A percentile compares a stretch with the other conserved stretches of the same genome.
phyloP scores from a whole-genome alignment of 2,113 vertebrate species.

The Chaetura pelagica region DNA sequence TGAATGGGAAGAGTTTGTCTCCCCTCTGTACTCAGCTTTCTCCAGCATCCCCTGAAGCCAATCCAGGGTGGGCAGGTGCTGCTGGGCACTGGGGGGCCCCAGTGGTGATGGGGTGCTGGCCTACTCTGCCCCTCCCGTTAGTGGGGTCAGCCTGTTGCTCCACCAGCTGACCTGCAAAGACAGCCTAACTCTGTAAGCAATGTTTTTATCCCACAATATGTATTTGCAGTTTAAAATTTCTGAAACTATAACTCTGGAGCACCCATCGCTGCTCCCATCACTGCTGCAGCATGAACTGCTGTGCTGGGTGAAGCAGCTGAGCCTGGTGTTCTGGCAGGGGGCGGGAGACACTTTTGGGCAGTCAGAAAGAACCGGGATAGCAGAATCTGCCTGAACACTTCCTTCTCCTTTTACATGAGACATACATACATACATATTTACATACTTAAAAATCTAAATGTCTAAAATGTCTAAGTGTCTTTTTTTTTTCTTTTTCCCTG shows the following conservation, averaged over 20 bases:
- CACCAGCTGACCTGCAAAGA: neutral
- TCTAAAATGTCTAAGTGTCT: neutral
- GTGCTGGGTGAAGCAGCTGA: neutral
- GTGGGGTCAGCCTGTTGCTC: neutral
- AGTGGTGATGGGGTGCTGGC: too few species aligned
- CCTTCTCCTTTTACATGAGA: neutral
- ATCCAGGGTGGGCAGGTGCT: fast-evolving
- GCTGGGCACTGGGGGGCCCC: too few species aligned
- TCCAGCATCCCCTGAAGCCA: neutral
- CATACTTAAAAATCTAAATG: neutral
- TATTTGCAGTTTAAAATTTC: too few species aligned
- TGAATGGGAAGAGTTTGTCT: fast-evolving
- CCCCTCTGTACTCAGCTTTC: too few species aligned
- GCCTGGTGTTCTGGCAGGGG: fast-evolving
- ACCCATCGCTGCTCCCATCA: fast-evolving
- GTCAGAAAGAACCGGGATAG: neutral
- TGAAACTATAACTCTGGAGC: fast-evolving
- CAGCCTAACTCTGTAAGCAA: neutral
- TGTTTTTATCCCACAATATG: neutral
- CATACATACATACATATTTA: neutral
- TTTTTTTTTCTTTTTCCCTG: neutral
- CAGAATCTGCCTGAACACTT: neutral
- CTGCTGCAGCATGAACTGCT: fast-evolving
- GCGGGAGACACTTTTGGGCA: neutral
- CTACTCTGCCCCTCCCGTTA: neutral